These are phyloP conservation scores for Xenopus laevis DNA, from an alignment of 2,113 vertebrate species.

Conservation along the genomic window DNA sequence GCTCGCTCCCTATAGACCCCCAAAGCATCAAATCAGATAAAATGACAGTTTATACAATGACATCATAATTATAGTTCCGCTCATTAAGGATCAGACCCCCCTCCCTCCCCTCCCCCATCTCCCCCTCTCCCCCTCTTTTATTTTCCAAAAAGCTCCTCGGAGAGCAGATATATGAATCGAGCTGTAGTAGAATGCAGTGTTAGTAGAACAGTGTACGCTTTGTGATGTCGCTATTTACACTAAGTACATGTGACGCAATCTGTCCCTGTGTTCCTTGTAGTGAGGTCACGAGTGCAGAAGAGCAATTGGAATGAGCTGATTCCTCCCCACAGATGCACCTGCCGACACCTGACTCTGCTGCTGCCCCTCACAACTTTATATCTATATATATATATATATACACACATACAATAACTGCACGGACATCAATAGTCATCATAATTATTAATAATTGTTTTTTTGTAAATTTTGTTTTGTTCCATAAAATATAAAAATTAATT, in stretches of 20 bases:
- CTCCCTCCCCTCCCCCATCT: constrained; percentile 43
- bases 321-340: constrained; percentile 38
- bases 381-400: too few species aligned
- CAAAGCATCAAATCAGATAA: constrained; percentile 17
- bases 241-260: constrained; percentile 36
- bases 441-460: too few species aligned
- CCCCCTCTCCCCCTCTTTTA: constrained; percentile 51
- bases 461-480: too few species aligned
- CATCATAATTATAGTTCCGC: constrained; percentile 35
- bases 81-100: neutral
- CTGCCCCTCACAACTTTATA: too few species aligned
- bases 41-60: constrained; percentile 16
- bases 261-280: constrained; percentile 49
- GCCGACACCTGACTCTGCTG: constrained; percentile 31
- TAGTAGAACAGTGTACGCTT: too few species aligned
- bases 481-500: too few species aligned
- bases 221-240: neutral
- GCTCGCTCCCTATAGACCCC: constrained; percentile 49
- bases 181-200: neutral
- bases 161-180: constrained; percentile 51
- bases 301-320: constrained; percentile 21
- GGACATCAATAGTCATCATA: too few species aligned
- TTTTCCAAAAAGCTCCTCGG: constrained; percentile 8
- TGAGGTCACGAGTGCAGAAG: constrained; percentile 3
- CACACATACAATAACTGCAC: too few species aligned